Conservation (phyloP, 2,888 invertebrate species). For the Emmelina monodactyla region DNA sequence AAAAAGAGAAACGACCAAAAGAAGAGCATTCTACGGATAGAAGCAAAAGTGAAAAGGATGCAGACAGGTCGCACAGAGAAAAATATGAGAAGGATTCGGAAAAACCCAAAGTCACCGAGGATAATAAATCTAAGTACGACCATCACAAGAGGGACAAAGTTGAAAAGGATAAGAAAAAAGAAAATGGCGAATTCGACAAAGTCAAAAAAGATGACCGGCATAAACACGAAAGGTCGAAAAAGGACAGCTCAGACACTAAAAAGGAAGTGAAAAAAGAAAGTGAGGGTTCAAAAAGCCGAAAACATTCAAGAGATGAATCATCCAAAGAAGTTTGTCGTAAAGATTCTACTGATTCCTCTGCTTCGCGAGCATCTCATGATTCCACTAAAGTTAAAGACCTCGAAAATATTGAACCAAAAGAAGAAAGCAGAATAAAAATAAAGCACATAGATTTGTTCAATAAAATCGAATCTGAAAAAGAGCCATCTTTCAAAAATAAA, state of each 20-base stretch:
- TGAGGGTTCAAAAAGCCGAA: constrained; percentile 39
- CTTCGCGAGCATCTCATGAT: constrained; percentile 54
- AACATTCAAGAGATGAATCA: constrained; percentile 52
- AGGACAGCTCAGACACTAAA: constrained; percentile 40
- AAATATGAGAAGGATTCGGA: constrained; percentile 33
- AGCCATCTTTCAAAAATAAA: constrained; percentile 20
- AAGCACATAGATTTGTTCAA: constrained; percentile 52
- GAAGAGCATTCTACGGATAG: constrained; percentile 31
- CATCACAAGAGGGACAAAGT: constrained; percentile 54
- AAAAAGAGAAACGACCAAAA: constrained; percentile 34
- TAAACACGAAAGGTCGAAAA: constrained; percentile 46
- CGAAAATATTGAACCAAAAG: constrained; percentile 40
- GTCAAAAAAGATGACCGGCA: constrained; percentile 57
- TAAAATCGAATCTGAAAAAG: constrained; percentile 61
- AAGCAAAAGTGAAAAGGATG: constrained; percentile 29
- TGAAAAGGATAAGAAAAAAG: constrained; percentile 45
- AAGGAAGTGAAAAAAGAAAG: constrained; percentile 51
- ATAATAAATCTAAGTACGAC: constrained; percentile 50
- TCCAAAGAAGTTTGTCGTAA: constrained; percentile 47
- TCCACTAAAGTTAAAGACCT: constrained; percentile 44
- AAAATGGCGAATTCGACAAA: constrained; percentile 33
- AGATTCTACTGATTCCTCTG: constrained; percentile 58
- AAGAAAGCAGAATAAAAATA: constrained; percentile 36
- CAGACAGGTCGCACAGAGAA: constrained; percentile 32
- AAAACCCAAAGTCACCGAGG: constrained; percentile 36